phyloP scores from a whole-genome alignment of 53 echinoderm and acorn worm genomes.

The Crossaster papposus region DNA sequence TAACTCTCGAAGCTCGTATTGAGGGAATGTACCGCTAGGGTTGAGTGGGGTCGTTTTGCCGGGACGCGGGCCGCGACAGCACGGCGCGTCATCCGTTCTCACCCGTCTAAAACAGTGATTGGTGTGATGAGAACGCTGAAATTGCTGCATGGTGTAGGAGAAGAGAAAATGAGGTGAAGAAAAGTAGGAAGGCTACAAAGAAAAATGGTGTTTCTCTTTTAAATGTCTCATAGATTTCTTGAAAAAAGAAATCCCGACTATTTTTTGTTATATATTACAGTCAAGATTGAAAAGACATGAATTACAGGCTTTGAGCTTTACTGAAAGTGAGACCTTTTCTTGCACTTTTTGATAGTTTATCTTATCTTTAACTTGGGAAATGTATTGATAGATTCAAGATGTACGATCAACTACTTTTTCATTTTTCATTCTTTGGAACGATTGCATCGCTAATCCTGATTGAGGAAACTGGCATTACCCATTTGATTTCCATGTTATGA shows the following conservation, averaged over 20 bases:
- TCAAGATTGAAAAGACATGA: too few species aligned
- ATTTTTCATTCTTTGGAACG: neutral
- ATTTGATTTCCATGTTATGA: neutral
- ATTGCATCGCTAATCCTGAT: neutral
- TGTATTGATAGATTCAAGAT: neutral
- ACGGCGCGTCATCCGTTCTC: constrained; percentile 40
- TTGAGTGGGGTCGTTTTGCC: constrained; percentile 15
- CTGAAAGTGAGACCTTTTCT: neutral
- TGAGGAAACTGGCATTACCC: neutral
- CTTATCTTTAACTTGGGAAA: neutral
- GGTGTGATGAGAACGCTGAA: constrained; percentile 13
- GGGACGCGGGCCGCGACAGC: constrained; percentile 18
- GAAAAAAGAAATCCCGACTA: neutral
- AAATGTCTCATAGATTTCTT: neutral
- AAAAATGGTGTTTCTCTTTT: neutral
- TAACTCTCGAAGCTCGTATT: neutral
- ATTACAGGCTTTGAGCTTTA: neutral
- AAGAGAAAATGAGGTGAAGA: constrained; percentile 17
- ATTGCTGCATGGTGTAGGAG: neutral
- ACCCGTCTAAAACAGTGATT: constrained; percentile 50
- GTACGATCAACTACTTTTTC: neutral
- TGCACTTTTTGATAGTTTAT: neutral
- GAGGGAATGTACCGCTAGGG: neutral
- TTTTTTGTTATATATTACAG: too few species aligned
- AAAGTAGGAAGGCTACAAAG: neutral